Conservation (phyloP, 2,888 invertebrate species). For the Teinopalpus imperialis region DNA sequence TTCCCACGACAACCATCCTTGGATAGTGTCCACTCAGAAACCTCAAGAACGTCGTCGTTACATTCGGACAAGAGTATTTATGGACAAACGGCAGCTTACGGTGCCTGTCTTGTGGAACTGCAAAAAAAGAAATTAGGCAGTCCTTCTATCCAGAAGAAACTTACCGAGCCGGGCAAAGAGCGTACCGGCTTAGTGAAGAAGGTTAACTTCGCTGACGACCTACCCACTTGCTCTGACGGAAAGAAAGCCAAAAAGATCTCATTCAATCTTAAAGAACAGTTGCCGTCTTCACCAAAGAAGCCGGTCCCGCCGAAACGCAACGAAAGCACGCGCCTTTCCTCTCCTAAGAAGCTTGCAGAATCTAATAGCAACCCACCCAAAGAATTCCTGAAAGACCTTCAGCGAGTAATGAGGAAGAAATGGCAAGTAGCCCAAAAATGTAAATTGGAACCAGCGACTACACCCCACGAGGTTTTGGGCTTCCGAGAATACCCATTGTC, state of each 20-base stretch:
- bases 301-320: constrained; percentile 89
- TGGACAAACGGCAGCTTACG: constrained; percentile 59
- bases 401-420: constrained; percentile 95
- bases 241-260: constrained; percentile 85
- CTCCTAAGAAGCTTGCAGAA: constrained; percentile 89
- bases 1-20: constrained; percentile 81
- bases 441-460: constrained; percentile 92
- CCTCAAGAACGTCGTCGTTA: constrained; percentile 67
- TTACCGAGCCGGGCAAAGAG: constrained; percentile 61
- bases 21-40: constrained; percentile 78
- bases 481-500: constrained; percentile 91
- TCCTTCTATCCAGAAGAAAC: constrained; percentile 57
- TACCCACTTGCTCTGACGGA: constrained; percentile 67
- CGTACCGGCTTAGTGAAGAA: constrained; percentile 64
- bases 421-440: constrained; percentile 97
- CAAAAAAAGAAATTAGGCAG: constrained; percentile 77
- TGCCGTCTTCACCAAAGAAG: constrained; percentile 84
- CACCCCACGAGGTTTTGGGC: constrained; percentile 94
- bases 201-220: constrained; percentile 84
- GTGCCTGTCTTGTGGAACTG: constrained; percentile 81
- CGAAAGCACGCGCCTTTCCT: constrained; percentile 87
- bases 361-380: constrained; percentile 88
- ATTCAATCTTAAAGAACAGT: constrained; percentile 80
- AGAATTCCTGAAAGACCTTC: constrained; percentile 93
- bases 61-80: constrained; percentile 67